Evolutionary conservation across 2,888 invertebrate species (phyloP).

Genomic region (Rhagophthalmus giganteus): DNA sequence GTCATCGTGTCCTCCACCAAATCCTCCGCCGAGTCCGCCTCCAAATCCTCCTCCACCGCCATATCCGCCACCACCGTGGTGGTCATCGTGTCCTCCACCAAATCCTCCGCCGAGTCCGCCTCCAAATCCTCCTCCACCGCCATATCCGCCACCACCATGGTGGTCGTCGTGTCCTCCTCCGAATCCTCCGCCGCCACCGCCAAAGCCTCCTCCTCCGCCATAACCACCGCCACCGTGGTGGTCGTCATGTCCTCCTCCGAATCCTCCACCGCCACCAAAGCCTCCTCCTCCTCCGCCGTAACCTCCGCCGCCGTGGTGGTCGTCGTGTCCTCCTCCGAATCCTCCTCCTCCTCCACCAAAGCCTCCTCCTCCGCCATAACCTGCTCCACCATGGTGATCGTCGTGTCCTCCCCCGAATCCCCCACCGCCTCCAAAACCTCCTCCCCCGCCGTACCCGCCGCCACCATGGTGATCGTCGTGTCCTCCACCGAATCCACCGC

Average conservation of each 20-base stretch:
- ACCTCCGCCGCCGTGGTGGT: too few relatives aligned
- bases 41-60: conserved; percentile 23
- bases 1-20: conserved; percentile 24
- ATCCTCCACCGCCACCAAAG: conserved; percentile 41
- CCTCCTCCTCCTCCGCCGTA: conserved; percentile 40
- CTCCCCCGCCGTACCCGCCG: conserved; percentile 37
- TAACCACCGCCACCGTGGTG: conserved; percentile 33
- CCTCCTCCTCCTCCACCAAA: conserved; percentile 42
- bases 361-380: conserved; percentile 36
- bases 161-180: conserved; percentile 4
- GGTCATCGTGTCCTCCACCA: conserved; percentile 8
- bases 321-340: conserved; percentile 40
- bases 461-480: conserved; percentile 21
- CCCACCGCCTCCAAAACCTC: conserved; percentile 45
- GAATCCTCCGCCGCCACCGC: conserved; percentile 45
- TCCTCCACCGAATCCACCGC: conserved; percentile 30
- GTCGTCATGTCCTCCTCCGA: conserved; percentile 18
- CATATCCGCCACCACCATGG: conserved; percentile 34
- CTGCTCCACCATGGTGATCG: conserved; percentile 16
- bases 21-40: conserved; percentile 28
- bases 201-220: conserved; percentile 41
- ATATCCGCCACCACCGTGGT: conserved; percentile 24
- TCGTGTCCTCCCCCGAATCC: conserved; percentile 26
- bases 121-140: too few relatives aligned
- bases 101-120: conserved; percentile 3